phyloP scores from a whole-genome alignment of 2,797 vertebrate species.

The Esox masquinongy region DNA sequence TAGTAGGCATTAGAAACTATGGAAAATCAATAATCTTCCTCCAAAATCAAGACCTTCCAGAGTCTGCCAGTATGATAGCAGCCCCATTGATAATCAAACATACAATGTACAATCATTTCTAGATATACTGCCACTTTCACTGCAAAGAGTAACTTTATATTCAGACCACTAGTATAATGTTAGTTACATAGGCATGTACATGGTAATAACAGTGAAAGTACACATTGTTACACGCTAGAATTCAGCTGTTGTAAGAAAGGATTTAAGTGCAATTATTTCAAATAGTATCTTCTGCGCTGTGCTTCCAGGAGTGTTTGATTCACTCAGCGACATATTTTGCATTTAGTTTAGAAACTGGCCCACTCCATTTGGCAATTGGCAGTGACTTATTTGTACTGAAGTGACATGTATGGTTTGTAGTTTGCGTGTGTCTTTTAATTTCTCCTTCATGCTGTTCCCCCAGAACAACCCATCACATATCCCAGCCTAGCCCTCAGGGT shows the following conservation, averaged over 20 bases:
- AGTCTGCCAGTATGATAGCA: background rate
- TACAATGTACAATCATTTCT: background rate
- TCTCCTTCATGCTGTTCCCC: slow-evolving; percentile 40
- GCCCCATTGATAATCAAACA: too few species aligned
- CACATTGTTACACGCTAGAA: background rate
- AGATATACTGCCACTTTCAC: background rate
- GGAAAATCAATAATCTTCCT: slow-evolving; percentile 38
- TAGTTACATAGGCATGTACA: background rate
- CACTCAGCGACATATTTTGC: background rate
- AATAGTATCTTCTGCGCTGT: background rate
- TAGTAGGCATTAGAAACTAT: slow-evolving; percentile 30
- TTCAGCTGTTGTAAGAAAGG: background rate
- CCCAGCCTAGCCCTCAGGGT: slow-evolving; percentile 54
- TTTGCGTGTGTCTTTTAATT: background rate
- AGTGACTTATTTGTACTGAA: background rate
- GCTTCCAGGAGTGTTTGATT: background rate
- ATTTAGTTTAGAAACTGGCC: background rate
- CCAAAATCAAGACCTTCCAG: slow-evolving; percentile 26
- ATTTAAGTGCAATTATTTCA: background rate
- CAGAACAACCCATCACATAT: slow-evolving; percentile 49
- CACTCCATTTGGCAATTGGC: background rate
- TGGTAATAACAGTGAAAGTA: background rate
- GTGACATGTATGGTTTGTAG: background rate
- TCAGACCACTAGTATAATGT: background rate
- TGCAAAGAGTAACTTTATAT: background rate